Evolutionary conservation across 2,113 vertebrate species (phyloP).

Genomic region (Pavo muticus): DNA sequence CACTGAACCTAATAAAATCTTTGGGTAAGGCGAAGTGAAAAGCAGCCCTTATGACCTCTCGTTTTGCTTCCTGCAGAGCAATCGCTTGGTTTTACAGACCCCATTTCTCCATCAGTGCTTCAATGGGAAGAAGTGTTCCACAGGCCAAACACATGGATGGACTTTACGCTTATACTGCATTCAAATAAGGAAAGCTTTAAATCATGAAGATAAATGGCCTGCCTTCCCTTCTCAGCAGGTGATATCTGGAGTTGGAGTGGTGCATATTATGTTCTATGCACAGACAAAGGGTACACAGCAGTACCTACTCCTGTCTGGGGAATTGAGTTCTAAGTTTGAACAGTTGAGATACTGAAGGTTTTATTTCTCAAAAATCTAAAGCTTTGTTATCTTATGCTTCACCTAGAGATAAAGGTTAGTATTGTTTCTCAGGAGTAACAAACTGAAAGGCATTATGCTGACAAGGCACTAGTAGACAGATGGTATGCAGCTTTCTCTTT

Average conservation of each 20-base stretch:
- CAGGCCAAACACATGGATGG: slow-evolving; percentile 72
- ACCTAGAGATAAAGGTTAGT: not conserved
- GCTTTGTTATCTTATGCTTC: not conserved
- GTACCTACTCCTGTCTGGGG: not conserved
- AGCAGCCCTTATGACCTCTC: not conserved
- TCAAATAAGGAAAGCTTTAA: slow-evolving; percentile 42
- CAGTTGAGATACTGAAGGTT: accelerated
- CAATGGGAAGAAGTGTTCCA: slow-evolving; percentile 72
- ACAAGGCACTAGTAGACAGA: not conserved
- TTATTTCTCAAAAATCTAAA: not conserved
- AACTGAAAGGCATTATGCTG: not conserved
- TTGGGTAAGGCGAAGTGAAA: not conserved
- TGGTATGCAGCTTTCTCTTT: not conserved
- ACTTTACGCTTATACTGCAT: slow-evolving; percentile 70
- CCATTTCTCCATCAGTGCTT: not conserved
- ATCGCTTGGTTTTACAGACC: accelerated
- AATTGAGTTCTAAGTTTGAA: not conserved
- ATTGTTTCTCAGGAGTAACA: not conserved
- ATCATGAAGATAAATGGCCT: not conserved
- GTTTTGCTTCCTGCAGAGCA: slow-evolving; percentile 21
- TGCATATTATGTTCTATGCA: not conserved
- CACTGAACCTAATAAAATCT: not conserved
- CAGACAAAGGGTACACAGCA: not conserved
- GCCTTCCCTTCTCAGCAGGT: accelerated
- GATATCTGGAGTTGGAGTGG: not conserved